Base-by-base conservation (phyloP, 2,113 vertebrate genomes). In the Ictalurus punctatus region DNA sequence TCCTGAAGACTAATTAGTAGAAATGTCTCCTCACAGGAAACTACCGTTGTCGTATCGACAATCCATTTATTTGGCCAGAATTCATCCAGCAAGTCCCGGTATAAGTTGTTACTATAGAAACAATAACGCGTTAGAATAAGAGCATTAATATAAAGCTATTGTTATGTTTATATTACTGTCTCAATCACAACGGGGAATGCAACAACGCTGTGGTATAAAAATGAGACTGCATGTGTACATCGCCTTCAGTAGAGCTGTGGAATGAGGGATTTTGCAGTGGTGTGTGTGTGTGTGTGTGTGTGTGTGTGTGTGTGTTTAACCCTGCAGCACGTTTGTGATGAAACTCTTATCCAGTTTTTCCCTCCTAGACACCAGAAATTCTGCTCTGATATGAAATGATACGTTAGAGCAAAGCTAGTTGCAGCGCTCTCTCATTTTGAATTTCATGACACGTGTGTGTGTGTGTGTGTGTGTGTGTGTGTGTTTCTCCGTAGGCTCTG, bases 401-500 rank as follows among this genome's bases (percentile, higher is more conserved):
- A 0, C 44, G 44, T 48, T 27, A 0, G 0, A 19, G 21, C 19
- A 14, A 54, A 54, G 13, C 25, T 17, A 25, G n/a, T 58, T 40
- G 0, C 78, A 59, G 54, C 19, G 25, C 52, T 30, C 27, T 4
- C 48, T 25, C 27, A 44, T 86, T 63, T 21, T 86, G 10, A 23
- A 65, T 65, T 23, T 25, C 44, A 56, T 71, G 25, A 65, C 1
- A 16, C 37, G 30, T 19, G 30, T 73, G 69, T 71, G 73, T 48
- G 17, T 76, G 40, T 48, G 30, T 73, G 30, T 19, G 30, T 73
- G 69, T 71, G 30, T 71, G 71, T 74, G 71, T 25, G 73, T 48
- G 17, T 76, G 40, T 48, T 4, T n/a, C 4, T 48, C 19, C 23
- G 2, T 91, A 96, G 95, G 94, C 90, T 93, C 69, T 91, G 88